Conservation (phyloP, 2,113 vertebrate species). For the Oreamnos americanus region DNA sequence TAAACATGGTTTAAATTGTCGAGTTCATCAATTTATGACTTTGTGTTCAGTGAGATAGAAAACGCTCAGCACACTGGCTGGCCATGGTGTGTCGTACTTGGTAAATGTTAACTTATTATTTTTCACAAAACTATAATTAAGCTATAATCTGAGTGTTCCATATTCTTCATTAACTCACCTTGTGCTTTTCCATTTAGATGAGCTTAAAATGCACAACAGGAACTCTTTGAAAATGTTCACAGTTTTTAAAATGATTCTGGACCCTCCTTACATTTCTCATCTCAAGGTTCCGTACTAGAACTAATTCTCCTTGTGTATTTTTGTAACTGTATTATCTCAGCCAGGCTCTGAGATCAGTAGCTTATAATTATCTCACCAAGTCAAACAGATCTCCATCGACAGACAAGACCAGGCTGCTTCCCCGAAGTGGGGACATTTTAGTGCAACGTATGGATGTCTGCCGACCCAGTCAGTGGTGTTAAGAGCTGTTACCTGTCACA, state of each 20-base stretch:
- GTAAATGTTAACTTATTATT: background rate
- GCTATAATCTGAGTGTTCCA: background rate
- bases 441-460: background rate
- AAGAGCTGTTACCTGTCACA: background rate
- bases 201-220: background rate
- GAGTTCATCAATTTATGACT: background rate
- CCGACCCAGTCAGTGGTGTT: background rate
- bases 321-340: background rate
- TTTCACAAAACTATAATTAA: constrained; percentile 32
- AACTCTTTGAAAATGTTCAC: background rate
- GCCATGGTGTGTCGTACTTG: background rate
- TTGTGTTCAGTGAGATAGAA: constrained; percentile 19
- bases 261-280: background rate
- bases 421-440: background rate
- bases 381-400: background rate
- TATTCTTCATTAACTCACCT: background rate
- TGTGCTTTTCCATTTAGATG: background rate
- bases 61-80: background rate
- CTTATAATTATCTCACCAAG: background rate
- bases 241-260: background rate
- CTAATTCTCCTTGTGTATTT: background rate
- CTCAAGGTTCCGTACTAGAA: background rate
- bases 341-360: background rate
- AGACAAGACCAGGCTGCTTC: background rate
- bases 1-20: constrained; percentile 13